Base-by-base conservation (phyloP, 1,140 invertebrate species). In the Bilobella aurantiaca region DNA sequence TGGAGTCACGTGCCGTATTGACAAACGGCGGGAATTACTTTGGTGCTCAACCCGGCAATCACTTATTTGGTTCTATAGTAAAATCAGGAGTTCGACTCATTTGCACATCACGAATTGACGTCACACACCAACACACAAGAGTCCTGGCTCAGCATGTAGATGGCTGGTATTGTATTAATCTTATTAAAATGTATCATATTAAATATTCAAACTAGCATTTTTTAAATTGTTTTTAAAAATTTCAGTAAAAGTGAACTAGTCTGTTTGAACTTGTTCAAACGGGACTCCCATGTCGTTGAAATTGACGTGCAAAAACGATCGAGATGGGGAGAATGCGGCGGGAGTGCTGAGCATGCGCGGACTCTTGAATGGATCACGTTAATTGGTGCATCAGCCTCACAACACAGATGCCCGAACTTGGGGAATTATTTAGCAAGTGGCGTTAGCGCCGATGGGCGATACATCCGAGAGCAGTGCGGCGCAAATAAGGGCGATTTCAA, bases 121-220 rank as follows among this genome's bases (percentile, higher is more conserved):
- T 67, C 49, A 65, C 64, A 5, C 58, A 59, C 27, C 53, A 58
- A 29, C 70, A 72, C 56, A 59, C 63, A 27, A 46, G 65, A 16
- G 64, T 74, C 37, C 83, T 88, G 1, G 85, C 87, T 0, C 87
- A 89, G 73, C 83, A 87, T 66, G 87, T 86, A 1, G 81, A 83
- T 21, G 87, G 86, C 79, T 89, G 87, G 87, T 88, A 74, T n/a
- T n/a, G n/a, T n/a, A n/a, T n/a, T n/a, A n/a, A n/a, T n/a, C n/a
- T n/a, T n/a, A n/a, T n/a, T n/a, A n/a, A n/a, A n/a, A n/a, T 83
- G 81, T 72, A 14, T 14, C 12, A 47, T n/a, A n/a, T n/a, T n/a
- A 49, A 63, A 29, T 31, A 29, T 21, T 21, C 12, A 58, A 27
- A 14, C 49, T 34, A 21, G 21, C 25, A 16, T 16, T 28, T 27